Evolutionary conservation across 2,888 invertebrate genomes (phyloP).

Genomic region (Anaspis maculata): DNA sequence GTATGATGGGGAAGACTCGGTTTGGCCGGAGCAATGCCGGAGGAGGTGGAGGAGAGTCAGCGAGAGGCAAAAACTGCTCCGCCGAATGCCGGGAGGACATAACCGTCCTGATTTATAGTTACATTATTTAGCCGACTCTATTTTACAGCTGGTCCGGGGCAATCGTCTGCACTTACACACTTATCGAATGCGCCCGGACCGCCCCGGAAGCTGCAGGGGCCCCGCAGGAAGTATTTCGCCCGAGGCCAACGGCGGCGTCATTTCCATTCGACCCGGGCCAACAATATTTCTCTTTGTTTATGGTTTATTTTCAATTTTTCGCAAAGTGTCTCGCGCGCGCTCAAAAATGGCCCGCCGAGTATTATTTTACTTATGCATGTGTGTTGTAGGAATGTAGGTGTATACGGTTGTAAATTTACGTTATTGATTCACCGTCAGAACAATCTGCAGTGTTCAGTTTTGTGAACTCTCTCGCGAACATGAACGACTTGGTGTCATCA

Average conservation of each 20-base stretch:
- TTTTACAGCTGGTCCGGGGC: conserved; percentile 7
- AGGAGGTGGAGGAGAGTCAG: too few relatives aligned
- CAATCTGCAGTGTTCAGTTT: too few relatives aligned
- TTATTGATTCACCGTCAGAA: neutral
- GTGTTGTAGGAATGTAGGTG: too few relatives aligned
- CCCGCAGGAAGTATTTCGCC: neutral
- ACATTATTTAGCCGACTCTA: conserved; percentile 23
- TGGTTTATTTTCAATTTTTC: too few relatives aligned
- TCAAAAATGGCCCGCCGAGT: neutral
- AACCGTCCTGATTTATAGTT: conserved; percentile 23
- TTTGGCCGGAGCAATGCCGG: too few relatives aligned
- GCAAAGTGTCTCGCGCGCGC: too few relatives aligned
- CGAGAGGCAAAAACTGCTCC: conserved; percentile 18
- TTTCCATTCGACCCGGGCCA: neutral
- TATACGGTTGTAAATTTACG: neutral
- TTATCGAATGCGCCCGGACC: conserved; percentile 5
- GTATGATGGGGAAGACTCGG: too few relatives aligned
- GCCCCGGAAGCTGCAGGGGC: conserved; percentile 1
- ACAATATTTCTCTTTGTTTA: too few relatives aligned
- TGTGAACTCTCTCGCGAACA: too few relatives aligned
- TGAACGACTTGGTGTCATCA: too few relatives aligned
- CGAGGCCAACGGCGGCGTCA: neutral
- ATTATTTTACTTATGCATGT: neutral
- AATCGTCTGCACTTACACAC: conserved; percentile 12
- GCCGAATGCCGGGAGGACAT: conserved; percentile 21